Conservation (phyloP, 2,113 vertebrate species). For the Anarhynchus alexandrinus region DNA sequence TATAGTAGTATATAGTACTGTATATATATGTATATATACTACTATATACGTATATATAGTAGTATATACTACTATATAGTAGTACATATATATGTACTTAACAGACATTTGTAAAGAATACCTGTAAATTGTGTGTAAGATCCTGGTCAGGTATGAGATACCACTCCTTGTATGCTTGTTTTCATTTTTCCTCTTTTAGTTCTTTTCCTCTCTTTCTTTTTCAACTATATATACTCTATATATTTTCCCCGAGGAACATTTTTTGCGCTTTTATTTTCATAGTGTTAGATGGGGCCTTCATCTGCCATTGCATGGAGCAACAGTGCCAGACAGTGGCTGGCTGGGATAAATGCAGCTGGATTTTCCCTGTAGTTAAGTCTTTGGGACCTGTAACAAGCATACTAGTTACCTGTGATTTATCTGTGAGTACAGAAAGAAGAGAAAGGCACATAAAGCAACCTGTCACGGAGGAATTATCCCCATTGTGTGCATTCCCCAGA, state of each 20-base stretch:
- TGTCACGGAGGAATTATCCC: neutral
- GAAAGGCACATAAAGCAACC: neutral
- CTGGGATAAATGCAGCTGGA: conserved; percentile 8
- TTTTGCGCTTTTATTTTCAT: neutral
- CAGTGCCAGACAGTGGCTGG: conserved; percentile 45
- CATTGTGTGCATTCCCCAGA: neutral
- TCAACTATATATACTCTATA: neutral
- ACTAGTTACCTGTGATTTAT: neutral
- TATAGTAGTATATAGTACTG: neutral
- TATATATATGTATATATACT: neutral
- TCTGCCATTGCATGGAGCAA: neutral
- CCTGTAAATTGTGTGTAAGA: rapidly evolving
- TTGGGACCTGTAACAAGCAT: neutral
- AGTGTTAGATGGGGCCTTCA: neutral
- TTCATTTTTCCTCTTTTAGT: neutral
- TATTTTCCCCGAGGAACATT: neutral
- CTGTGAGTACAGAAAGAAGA: neutral
- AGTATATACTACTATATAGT: too few relatives aligned
- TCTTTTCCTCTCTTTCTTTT: neutral
- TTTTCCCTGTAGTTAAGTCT: neutral
- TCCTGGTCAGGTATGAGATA: neutral
- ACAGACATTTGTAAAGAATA: neutral
- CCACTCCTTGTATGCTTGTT: neutral
- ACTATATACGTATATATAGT: too few relatives aligned
- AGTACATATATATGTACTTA: neutral